phyloP scores from a whole-genome alignment of 2,888 invertebrate genomes.

The Gari tellinella region DNA sequence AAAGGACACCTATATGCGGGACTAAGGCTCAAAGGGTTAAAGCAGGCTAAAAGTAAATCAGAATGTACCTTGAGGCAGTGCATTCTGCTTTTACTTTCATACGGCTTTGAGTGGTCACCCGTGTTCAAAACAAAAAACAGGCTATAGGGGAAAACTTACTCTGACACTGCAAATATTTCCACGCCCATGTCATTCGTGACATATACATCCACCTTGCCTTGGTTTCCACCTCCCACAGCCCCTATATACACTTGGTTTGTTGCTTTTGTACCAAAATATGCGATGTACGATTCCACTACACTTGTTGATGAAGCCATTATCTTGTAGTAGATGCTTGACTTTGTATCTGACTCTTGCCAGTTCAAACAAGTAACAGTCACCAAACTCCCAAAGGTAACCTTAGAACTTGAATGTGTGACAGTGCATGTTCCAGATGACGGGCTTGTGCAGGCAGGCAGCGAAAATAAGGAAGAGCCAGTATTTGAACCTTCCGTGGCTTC shows the following conservation, averaged over 20 bases:
- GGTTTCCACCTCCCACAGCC: conserved; percentile 54
- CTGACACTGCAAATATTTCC: conserved; percentile 18
- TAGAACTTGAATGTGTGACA: background rate
- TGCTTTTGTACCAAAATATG: conserved; percentile 64
- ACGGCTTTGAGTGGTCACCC: no score
- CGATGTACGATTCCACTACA: conserved; percentile 39
- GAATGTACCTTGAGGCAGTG: no score
- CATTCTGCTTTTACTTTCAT: no score
- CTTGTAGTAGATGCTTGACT: conserved; percentile 54
- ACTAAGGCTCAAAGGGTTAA: no score
- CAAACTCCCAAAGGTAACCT: conserved; percentile 51
- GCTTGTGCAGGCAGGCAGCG: conserved; percentile 55
- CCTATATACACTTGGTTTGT: conserved; percentile 61
- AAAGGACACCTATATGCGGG: no score
- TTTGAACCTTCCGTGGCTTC: conserved; percentile 26
- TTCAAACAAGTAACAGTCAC: conserved; percentile 61
- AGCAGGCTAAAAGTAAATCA: no score
- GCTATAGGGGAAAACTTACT: conserved; percentile 19
- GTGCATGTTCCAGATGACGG: conserved; percentile 9
- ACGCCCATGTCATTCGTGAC: conserved; percentile 70
- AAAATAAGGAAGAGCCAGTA: conserved; percentile 48
- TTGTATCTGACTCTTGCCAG: conserved; percentile 61
- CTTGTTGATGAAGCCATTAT: conserved; percentile 41
- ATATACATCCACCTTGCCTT: conserved; percentile 58
- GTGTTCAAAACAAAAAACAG: background rate